Conservation (phyloP, 2,888 invertebrate genomes). For the Craniophora ligustri region DNA sequence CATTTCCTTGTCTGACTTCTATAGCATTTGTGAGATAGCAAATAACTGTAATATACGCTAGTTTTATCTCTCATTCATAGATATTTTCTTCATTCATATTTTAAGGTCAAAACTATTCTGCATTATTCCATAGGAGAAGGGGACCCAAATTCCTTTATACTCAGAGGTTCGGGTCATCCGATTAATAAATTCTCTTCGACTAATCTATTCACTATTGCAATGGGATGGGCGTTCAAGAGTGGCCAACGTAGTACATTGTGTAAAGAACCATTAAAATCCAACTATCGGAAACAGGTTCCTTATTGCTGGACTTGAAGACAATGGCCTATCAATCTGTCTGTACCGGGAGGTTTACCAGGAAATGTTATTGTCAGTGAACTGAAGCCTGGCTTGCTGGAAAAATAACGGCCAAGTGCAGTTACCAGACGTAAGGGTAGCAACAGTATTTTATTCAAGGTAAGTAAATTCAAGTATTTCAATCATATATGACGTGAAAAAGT, state of each 20-base stretch:
- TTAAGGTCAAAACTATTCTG: neutral
- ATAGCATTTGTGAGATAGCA: slow-evolving; percentile 27
- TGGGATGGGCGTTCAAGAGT: slow-evolving; percentile 8
- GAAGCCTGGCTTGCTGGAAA: neutral
- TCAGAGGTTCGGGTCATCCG: neutral
- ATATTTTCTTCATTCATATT: neutral
- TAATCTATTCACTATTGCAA: slow-evolving; percentile 4
- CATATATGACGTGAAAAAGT: neutral
- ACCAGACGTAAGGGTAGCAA: neutral
- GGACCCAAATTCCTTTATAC: neutral
- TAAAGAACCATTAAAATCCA: slow-evolving; percentile 29
- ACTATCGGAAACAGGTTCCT: slow-evolving; percentile 35
- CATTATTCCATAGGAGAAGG: neutral
- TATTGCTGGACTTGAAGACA: slow-evolving; percentile 37
- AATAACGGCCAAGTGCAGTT: neutral
- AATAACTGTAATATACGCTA: neutral
- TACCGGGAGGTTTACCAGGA: slow-evolving; percentile 14
- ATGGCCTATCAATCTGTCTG: slow-evolving; percentile 39
- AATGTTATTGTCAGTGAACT: slow-evolving; percentile 3
- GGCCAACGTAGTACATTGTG: slow-evolving; percentile 8
- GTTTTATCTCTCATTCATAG: slow-evolving; percentile 1
- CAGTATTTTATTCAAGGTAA: no score
- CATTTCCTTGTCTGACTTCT: slow-evolving; percentile 37
- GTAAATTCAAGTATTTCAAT: neutral
- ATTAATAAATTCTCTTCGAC: neutral